Evolutionary conservation across 2,797 vertebrate genomes (phyloP), one percentile per base, ranked within the genome.

Genomic region (Aldrovandia affinis): DNA sequence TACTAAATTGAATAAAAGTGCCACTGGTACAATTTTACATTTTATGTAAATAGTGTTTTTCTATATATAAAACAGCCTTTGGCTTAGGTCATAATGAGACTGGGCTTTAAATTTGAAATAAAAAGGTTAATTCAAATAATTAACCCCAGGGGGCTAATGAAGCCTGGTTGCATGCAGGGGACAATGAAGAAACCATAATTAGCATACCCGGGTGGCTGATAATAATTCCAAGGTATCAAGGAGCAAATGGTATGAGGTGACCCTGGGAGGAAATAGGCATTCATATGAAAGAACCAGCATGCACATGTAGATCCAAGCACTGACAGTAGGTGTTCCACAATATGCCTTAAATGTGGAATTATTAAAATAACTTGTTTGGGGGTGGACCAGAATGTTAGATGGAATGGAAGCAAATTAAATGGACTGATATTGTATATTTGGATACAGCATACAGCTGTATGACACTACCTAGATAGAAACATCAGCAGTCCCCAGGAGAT

Each of bases 81-180:
- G 78, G 79, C 83, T 30, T 14, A 18, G 52, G 36, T n/a, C 39
- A 59, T 73, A 70, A 81, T 50, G 18, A 25, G 78, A 55, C 83
- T 15, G 79, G 65, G 79, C 65, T 61, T 81, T n/a, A 85, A 81
- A 81, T 81, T 39, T 63, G 42, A 85, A 85, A 39, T 39, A 61
- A 75, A n/a, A 85, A 85, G 83, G 79, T 81, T 81, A 77, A 85
- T 85, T 80, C 83, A 84, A 84, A 84, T 84, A 57, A 84, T 81
- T 61, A 81, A 81, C 54, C 79, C 79, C 54, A 36, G 52, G 52
- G 55, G 79, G 79, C 79, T 61, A 42, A 28, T 59, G 36, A n/a
- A 8, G 55, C 79, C 33, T 12, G 54, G 79, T 25, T 61, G 54
- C 3, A 81, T 61, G 55, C 33, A 22, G 54, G 42, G 30, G 36